Percentiles rank a stretch among this genome's conserved stretches.
Evolutionary conservation across 2,888 invertebrate species (phyloP).

Genomic region (Nemoura dubitans): DNA sequence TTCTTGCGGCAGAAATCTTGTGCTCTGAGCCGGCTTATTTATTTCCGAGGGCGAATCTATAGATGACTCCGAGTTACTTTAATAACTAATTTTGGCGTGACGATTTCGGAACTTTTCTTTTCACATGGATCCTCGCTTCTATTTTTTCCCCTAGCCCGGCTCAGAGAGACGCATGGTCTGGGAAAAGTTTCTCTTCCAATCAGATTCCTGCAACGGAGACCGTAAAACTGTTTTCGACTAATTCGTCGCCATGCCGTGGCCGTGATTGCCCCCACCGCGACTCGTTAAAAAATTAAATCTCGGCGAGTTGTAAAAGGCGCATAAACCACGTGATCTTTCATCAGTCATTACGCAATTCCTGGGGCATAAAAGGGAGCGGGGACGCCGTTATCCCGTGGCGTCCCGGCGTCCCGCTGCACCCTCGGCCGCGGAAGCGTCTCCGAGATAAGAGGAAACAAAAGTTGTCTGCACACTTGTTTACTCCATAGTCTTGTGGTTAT

Average conservation of each 20-base stretch:
- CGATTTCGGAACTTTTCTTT: neutral
- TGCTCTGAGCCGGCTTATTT: conserved; percentile 25
- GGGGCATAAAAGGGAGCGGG: neutral
- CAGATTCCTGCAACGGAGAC: neutral
- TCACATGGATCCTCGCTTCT: neutral
- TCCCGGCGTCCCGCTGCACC: too few species aligned
- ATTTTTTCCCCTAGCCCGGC: neutral
- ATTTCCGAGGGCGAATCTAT: conserved; percentile 8
- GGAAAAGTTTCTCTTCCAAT: neutral
- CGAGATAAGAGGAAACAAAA: neutral
- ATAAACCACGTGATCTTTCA: conserved; percentile 12
- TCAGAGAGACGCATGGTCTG: neutral
- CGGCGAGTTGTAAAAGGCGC: neutral
- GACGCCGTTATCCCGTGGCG: neutral
- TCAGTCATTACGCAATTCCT: neutral
- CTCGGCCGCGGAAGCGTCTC: neutral
- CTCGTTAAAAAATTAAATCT: conserved; percentile 7
- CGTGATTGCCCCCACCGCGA: neutral
- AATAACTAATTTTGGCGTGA: conserved; percentile 7
- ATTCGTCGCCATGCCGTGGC: neutral
- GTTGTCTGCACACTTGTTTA: neutral
- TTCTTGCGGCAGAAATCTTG: conserved; percentile 19
- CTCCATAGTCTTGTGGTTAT: neutral
- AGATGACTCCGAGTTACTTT: neutral
- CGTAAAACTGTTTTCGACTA: neutral